phyloP scores from a whole-genome alignment of 2,888 invertebrate species.

The Falcaria lacertinaria region DNA sequence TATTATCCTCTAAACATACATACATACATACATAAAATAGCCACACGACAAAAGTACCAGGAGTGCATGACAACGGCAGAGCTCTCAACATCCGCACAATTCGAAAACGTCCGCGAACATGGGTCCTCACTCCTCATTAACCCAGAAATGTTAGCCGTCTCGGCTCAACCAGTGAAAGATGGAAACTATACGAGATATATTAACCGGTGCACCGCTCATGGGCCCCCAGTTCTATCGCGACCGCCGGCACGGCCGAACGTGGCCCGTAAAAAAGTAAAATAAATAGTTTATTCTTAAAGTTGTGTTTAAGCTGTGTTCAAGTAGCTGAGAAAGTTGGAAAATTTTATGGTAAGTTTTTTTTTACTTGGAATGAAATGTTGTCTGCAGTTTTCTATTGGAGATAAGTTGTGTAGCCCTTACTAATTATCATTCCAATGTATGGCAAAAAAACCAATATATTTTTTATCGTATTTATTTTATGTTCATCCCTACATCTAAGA shows the following conservation, averaged over 20 bases:
- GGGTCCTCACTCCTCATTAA: constrained; percentile 76
- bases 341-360: constrained; percentile 41
- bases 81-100: constrained; percentile 41
- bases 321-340: constrained; percentile 36
- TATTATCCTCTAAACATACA: too few relatives aligned
- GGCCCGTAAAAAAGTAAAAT: constrained; percentile 16
- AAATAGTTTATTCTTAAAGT: constrained; percentile 29
- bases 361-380: neutral
- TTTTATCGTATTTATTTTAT: too few relatives aligned
- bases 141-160: constrained; percentile 64
- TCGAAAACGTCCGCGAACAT: constrained; percentile 61
- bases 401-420: too few relatives aligned
- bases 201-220: constrained; percentile 39
- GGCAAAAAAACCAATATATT: too few relatives aligned
- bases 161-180: constrained; percentile 64
- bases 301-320: constrained; percentile 34
- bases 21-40: neutral
- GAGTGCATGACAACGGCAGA: constrained; percentile 50
- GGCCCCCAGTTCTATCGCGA: constrained; percentile 46
- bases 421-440: too few relatives aligned
- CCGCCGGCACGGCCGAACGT: constrained; percentile 39
- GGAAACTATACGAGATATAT: constrained; percentile 74
- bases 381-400: too few relatives aligned
- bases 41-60: constrained; percentile 35
- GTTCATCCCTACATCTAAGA: too few relatives aligned